A percentile compares a stretch with the other conserved stretches of the same genome.
Evolutionary conservation across 2,888 invertebrate species (phyloP).

Genomic region (Patella depressa): DNA sequence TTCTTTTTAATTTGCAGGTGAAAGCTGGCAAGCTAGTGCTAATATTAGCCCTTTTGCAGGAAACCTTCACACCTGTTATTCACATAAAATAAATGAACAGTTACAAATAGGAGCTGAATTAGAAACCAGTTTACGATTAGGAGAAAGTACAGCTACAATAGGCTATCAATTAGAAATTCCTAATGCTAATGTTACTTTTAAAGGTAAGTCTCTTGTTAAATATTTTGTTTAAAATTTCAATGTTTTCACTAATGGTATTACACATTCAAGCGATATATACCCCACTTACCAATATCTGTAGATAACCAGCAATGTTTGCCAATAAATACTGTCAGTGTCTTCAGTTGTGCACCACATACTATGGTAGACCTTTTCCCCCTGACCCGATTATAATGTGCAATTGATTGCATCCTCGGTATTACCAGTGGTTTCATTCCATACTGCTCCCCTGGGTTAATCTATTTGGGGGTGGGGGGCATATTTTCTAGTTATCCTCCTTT

Average conservation of each 20-base stretch:
- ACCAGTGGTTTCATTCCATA: no score
- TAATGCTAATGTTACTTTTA: constrained; percentile 92
- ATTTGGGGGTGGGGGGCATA: no score
- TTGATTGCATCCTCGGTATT: no score
- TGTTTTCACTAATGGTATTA: not conserved
- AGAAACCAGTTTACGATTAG: constrained; percentile 90
- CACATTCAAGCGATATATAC: no score
- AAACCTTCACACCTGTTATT: constrained; percentile 91
- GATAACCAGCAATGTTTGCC: no score
- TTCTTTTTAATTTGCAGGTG: constrained; percentile 68
- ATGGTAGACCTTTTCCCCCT: no score
- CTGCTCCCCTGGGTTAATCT: no score
- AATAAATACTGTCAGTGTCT: no score
- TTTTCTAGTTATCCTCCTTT: no score
- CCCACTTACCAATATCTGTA: no score
- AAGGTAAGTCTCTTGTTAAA: constrained; percentile 78
- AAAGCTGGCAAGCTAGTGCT: constrained; percentile 73
- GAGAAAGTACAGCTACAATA: constrained; percentile 91
- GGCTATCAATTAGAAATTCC: constrained; percentile 96
- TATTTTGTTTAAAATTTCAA: not conserved
- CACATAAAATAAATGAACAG: constrained; percentile 93
- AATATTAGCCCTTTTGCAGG: constrained; percentile 76
- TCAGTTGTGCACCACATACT: no score
- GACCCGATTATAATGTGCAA: no score
- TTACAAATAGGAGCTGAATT: constrained; percentile 91